Base-by-base conservation (phyloP, 1,140 invertebrate species). In the Micrasema longulum region DNA sequence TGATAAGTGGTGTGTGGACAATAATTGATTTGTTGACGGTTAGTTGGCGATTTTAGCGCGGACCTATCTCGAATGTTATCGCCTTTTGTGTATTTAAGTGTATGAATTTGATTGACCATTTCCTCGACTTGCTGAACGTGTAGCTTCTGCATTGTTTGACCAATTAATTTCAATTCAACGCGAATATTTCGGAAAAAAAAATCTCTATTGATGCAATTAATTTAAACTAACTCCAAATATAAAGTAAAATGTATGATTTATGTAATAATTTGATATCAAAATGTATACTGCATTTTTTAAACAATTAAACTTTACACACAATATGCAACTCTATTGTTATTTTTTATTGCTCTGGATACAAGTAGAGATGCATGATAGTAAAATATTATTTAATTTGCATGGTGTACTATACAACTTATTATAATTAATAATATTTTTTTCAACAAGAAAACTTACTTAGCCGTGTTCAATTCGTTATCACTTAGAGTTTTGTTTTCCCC, bases 81-180 rank as follows among this genome's bases (percentile, higher is more conserved):
- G 11, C 35, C 18, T 62, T 62, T 43, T 43, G 57, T 43, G 36
- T 26, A 9, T 62, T 36, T 41, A 62, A 43, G 35, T 18, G 57
- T 62, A 12, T 62, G 57, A 62, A 62, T 43, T 41, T 62, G 38
- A 62, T 62, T 62, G 57, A 35, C 35, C 22, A 41, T 62, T 43
- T 62, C 35, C 52, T 55, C 52, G 14, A n/a, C 26, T 16, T n/a
- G 43, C 26, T 31, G 26, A 31, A 31, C 26, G 26, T 31, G 26
- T 31, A 48, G 11, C n/a, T 20, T 16, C 16, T 48, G 47, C 20
- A 48, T 48, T 48, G 16, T 48, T 45, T 18, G 47, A 22, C 2
- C 18, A 14, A 45, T 45, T 45, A 14, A 14, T 45, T 4, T 14
- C 43, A 48, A 48, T 48, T 48, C 1, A 48, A 22, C 47, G 9